Base-by-base conservation (phyloP, 2,797 vertebrate genomes). In the Fratercula arctica region DNA sequence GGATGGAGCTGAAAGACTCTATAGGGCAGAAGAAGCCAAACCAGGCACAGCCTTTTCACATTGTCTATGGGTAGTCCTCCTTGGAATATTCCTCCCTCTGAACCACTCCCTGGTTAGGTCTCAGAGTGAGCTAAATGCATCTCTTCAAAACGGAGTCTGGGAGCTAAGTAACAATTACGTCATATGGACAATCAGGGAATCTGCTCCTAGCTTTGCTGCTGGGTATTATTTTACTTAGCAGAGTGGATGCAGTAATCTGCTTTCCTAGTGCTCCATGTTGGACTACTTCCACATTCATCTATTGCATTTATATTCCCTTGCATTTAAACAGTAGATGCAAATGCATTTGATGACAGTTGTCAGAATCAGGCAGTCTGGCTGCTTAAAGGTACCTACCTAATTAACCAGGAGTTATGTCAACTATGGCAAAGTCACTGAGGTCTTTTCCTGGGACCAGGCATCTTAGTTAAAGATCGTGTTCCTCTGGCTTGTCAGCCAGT, bases 181-280 rank as follows among this genome's bases (percentile, higher is more conserved):
- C 83, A 84, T 53, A 43, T 23, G 72, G 85, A 77, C 41, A 48
- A n/a, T 64, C 23, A 70, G 50, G 64, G 80, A 79, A 90, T 74
- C 80, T 86, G 21, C 60, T 93, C 54, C 63, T 79, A 2, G 0
- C 19, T 85, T 93, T 90, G 43, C 84, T 90, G 51, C 28, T 82
- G 77, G 46, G 43, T 72, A 76, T 93, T 78, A n/a, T 78, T 95
- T 96, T 91, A 91, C 70, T 94, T 73, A 88, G 80, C 69, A 54
- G 63, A 91, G 39, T 43, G 81, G 54, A 63, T 74, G 56, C 46
- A 70, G 39, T 80, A 53, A 43, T 80, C 57, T 72, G 57, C 43
- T 37, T 92, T 89, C 86, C 77, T 85, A 74, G 17, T 29, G 46
- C 61, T 77, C 37, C 66, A 5, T 80, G 79, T 69, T 87, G 77